phyloP scores from a whole-genome alignment of 1,140 invertebrate species.

The Drosophila grimshawi region DNA sequence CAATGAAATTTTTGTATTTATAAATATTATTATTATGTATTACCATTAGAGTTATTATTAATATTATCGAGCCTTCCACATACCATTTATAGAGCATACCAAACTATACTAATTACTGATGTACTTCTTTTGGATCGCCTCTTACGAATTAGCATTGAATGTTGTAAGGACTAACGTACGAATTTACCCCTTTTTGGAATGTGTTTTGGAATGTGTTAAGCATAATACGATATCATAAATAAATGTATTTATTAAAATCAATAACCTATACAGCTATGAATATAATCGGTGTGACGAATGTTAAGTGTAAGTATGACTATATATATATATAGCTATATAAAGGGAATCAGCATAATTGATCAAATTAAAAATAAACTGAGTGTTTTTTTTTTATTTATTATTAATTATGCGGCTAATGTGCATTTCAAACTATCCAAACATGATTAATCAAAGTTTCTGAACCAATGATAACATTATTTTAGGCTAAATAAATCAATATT shows the following conservation, averaged over 20 bases:
- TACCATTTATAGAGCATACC: constrained; percentile 10
- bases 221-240: constrained; percentile 18
- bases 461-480: no score
- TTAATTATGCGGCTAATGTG: no score
- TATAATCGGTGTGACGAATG: background rate
- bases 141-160: constrained; percentile 33
- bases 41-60: constrained; percentile 11
- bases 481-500: no score
- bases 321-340: background rate
- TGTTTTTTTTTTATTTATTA: background rate
- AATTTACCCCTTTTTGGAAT: constrained; percentile 43
- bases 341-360: background rate
- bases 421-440: no score
- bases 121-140: constrained; percentile 1
- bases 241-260: constrained; percentile 30
- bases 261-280: background rate
- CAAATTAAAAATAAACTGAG: background rate
- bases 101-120: constrained; percentile 17
- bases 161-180: constrained; percentile 45
- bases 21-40: constrained; percentile 13
- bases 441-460: no score
- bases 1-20: constrained; percentile 27
- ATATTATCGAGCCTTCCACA: constrained; percentile 16
- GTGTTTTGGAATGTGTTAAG: constrained; percentile 20
- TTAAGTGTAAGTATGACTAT: background rate